A percentile compares a stretch with the other conserved stretches of the same genome.
Conservation (phyloP, 2,113 vertebrate species). For the Chloebia gouldiae region DNA sequence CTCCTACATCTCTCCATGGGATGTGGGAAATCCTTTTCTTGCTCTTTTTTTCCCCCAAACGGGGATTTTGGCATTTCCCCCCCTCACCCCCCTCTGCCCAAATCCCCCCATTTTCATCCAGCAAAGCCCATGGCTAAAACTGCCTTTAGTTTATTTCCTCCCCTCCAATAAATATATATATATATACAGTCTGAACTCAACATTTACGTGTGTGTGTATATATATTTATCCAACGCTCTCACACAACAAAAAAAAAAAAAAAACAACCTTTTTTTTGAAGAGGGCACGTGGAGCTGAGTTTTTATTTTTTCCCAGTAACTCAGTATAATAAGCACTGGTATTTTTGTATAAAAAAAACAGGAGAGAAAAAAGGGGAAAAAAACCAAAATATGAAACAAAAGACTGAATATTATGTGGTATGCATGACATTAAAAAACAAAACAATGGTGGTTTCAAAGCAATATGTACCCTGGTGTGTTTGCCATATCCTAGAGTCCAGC, state of each 20-base stretch:
- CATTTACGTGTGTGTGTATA: conserved; percentile 62
- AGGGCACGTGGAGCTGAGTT: conserved; percentile 56
- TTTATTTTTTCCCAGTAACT: conserved; percentile 46
- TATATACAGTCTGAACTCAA: conserved; percentile 62
- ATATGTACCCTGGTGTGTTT: conserved; percentile 70
- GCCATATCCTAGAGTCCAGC: conserved; percentile 70
- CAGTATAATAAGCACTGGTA: conserved; percentile 77
- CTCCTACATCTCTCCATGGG: too few relatives aligned
- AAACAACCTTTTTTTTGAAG: conserved; percentile 60
- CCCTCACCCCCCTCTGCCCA: neutral
- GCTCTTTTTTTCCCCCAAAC: neutral
- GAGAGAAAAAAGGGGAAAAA: neutral
- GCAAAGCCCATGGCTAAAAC: conserved; percentile 44
- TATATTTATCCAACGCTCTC: conserved; percentile 60
- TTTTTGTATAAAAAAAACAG: conserved; percentile 77
- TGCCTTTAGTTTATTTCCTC: conserved; percentile 57
- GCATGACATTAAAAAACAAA: conserved; percentile 71
- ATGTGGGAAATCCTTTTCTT: too few relatives aligned
- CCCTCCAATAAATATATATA: conserved; percentile 66
- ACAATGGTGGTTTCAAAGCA: conserved; percentile 68
- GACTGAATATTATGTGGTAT: conserved; percentile 73
- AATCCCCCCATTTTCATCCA: neutral
- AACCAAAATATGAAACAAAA: conserved; percentile 58
- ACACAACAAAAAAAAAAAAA: conserved; percentile 6
- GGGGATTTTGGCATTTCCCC: too few relatives aligned